These are phyloP conservation scores for Aphelinus atriplicis DNA, from an alignment of 1,140 invertebrate genomes.

Conservation along the genomic window DNA sequence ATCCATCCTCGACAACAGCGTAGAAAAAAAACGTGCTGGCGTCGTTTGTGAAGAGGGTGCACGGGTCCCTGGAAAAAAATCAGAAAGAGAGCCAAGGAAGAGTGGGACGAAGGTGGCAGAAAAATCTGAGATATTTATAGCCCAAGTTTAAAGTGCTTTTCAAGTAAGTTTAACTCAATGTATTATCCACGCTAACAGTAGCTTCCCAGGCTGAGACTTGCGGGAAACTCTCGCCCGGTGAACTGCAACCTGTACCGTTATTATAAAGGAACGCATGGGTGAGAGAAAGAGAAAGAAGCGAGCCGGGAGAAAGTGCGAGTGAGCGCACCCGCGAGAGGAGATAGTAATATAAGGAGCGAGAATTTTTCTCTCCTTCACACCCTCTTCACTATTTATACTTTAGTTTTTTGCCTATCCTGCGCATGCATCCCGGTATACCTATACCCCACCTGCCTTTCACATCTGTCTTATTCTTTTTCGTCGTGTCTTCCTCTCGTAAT, in stretches of 20 bases:
- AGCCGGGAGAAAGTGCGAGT: no score
- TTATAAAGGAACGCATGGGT: conserved; percentile 8
- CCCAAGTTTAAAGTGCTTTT: conserved; percentile 47
- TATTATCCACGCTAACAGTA: conserved; percentile 40
- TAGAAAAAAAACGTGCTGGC: no score
- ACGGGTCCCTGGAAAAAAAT: not conserved
- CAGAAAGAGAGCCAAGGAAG: conserved; percentile 24
- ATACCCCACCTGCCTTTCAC: not conserved
- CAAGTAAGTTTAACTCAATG: conserved; percentile 49
- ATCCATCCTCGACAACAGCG: no score
- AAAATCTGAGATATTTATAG: conserved; percentile 46
- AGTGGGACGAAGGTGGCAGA: conserved; percentile 5
- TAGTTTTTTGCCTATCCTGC: not conserved
- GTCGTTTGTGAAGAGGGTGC: no score
- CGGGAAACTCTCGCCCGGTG: conserved; percentile 25
- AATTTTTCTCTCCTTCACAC: conserved; percentile 6
- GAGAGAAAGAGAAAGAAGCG: no score
- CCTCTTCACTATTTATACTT: conserved; percentile 20
- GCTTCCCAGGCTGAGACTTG: not conserved
- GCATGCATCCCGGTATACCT: no score
- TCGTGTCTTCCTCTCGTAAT: not conserved
- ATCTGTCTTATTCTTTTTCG: not conserved
- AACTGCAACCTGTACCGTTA: conserved; percentile 26
- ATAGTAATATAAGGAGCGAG: conserved; percentile 29
- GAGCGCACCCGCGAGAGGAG: not conserved